These are phyloP conservation scores for Acanthisitta chloris DNA, from an alignment of 2,113 vertebrate species.

Conservation along the genomic window DNA sequence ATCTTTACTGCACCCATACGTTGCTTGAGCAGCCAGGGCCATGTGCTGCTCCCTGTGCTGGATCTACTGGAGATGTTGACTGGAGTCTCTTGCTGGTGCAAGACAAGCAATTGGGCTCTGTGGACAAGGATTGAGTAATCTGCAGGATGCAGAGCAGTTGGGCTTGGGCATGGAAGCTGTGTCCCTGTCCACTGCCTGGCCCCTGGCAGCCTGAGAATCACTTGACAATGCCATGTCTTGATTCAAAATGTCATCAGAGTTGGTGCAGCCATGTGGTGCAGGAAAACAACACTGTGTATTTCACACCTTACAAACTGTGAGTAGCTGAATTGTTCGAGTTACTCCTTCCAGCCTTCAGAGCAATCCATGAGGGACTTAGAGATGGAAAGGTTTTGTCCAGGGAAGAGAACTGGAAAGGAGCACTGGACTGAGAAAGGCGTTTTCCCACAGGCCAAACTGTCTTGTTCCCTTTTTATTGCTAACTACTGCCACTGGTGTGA, in stretches of 20 bases:
- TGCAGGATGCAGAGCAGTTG: neutral
- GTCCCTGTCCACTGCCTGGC: neutral
- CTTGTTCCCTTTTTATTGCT: neutral
- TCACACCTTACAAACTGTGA: neutral
- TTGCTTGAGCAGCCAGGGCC: neutral
- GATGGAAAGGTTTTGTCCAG: neutral
- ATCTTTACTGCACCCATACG: neutral
- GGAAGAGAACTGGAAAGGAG: neutral
- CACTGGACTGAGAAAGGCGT: neutral
- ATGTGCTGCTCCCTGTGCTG: neutral
- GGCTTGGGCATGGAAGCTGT: neutral
- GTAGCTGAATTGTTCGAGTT: neutral
- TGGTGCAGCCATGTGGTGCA: accelerated
- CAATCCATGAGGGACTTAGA: neutral
- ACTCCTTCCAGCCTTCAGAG: neutral
- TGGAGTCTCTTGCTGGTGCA: neutral
- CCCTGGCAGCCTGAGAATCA: neutral
- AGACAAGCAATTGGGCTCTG: neutral
- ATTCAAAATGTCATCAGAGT: neutral
- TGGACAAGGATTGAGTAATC: neutral
- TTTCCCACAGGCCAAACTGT: neutral
- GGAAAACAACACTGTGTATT: neutral
- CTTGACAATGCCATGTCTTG: no score
- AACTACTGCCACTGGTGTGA: neutral
- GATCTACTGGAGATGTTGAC: neutral